Percentiles rank a stretch among this genome's conserved stretches.
Evolutionary conservation across 1,140 invertebrate genomes (phyloP).

Genomic region (Drosophila triauraria): DNA sequence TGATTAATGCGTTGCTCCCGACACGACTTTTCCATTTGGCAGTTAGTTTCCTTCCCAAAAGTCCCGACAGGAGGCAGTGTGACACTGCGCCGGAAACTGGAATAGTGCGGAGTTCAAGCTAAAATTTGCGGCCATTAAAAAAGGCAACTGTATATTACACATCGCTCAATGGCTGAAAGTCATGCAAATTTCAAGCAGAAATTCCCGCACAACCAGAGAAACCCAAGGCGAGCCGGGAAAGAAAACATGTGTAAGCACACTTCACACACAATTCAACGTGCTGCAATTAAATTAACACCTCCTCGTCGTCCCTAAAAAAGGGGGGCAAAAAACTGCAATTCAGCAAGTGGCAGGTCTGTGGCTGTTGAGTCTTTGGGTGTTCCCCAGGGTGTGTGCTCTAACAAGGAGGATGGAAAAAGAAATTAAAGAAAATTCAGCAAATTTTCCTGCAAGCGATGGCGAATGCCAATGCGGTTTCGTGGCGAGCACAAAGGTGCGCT

Average conservation of each 20-base stretch:
- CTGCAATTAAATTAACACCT: conserved; percentile 73
- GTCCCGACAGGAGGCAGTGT: conserved; percentile 6
- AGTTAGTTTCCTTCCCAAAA: conserved; percentile 12
- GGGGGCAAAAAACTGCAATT: conserved; percentile 8
- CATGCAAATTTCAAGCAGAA: conserved; percentile 36
- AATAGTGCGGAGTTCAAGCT: conserved; percentile 13
- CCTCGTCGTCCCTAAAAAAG: conserved; percentile 14
- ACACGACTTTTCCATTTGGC: conserved; percentile 52
- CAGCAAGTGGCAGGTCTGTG: conserved; percentile 9
- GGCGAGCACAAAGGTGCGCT: neutral
- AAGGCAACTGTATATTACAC: conserved; percentile 54
- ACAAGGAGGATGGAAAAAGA: neutral
- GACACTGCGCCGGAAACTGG: conserved; percentile 22
- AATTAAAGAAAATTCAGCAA: conserved; percentile 1
- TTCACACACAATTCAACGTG: conserved; percentile 8
- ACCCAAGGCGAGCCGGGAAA: conserved; percentile 14
- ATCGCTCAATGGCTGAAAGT: conserved; percentile 20
- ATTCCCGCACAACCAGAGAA: conserved; percentile 17
- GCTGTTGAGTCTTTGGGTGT: neutral
- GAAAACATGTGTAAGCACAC: neutral
- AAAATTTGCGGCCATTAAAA: conserved; percentile 52
- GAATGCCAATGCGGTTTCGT: conserved; percentile 6
- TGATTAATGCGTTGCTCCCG: conserved; percentile 37
- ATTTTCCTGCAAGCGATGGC: conserved; percentile 5
- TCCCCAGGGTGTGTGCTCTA: neutral